Percentiles rank a stretch among this genome's conserved stretches.
phyloP scores from a whole-genome alignment of 2,797 vertebrate species.

The Gambelia wislizenii region DNA sequence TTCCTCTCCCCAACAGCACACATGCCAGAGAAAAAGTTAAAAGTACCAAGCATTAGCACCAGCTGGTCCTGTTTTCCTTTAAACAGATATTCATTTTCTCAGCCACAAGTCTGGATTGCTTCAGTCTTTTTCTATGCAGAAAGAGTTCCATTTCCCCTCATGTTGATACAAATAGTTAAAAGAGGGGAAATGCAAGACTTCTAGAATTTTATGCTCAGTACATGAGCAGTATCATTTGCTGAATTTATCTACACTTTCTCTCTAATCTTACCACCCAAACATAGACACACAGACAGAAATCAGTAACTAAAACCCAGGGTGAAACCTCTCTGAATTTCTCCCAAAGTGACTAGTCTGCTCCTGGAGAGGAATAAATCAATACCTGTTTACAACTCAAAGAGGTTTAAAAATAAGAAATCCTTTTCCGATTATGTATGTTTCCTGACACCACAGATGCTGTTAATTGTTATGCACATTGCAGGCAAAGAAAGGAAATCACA shows the following conservation, averaged over 20 bases:
- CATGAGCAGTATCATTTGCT: not conserved
- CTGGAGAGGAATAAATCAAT: conserved; percentile 22
- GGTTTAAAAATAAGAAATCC: conserved; percentile 19
- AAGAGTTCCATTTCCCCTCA: conserved; percentile 14
- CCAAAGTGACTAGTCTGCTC: not conserved
- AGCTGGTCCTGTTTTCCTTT: conserved; percentile 65
- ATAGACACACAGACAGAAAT: not conserved
- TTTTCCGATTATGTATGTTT: conserved; percentile 33
- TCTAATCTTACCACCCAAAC: not conserved
- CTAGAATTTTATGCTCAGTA: not conserved
- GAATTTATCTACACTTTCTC: not conserved
- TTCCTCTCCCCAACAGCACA: conserved; percentile 48
- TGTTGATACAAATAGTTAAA: conserved; percentile 2
- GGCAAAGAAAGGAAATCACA: conserved; percentile 18
- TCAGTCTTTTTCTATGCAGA: conserved; percentile 30
- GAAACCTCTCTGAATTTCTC: not conserved
- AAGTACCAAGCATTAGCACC: conserved; percentile 62
- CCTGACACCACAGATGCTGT: conserved; percentile 10
- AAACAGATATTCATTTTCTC: conserved; percentile 57
- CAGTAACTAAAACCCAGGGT: not conserved
- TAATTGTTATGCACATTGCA: conserved; percentile 9
- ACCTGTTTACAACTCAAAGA: conserved; percentile 14
- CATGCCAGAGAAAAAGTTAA: conserved; percentile 62
- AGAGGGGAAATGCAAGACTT: not conserved
- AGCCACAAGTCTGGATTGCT: conserved; percentile 24